Base-by-base conservation (phyloP, 1,140 invertebrate species). In the Meloidogyne floridensis region DNA sequence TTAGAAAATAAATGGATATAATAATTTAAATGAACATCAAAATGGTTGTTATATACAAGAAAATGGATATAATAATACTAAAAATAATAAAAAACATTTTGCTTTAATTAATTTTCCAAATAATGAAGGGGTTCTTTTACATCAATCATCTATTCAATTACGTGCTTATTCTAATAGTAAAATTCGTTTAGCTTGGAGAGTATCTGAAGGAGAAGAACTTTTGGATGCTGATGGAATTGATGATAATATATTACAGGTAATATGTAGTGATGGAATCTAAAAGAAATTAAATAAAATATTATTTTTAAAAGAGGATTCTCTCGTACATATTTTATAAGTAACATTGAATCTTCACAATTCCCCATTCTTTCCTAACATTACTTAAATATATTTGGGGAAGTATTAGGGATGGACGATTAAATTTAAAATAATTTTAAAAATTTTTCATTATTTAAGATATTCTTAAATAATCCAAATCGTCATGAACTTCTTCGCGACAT, bases 61-160 rank as follows among this genome's bases (percentile, higher is more conserved):
- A n/a, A 69, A 42, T 77, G 10, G 7, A 13, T 9, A 4, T 6
- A 11, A 5, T 42, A 20, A 72, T 5, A 11, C 0, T 42, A 20
- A 72, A 65, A n/a, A 72, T 72, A 43, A 56, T 2, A n/a, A 54
- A 7, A 82, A 73, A 53, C 42, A 87, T 65, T 80, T 51, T 53
- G 84, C 86, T 15, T 20, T 85, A n/a, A 84, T 85, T 56, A 85
- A 85, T 56, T 85, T 87, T 59, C 84, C 84, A 8, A 83, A 87
- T 59, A 70, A 54, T 18, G 84, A 85, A 76, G 84, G 84, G 9
- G 75, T 85, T 47, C 74, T 85, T 56, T 69, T 85, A n/a, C 84
- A 85, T 59, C 84, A 85, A 72, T 72, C 82, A 15, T 81, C 53
- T 43, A 86, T 85, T 70, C n/a, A 20, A 15, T 53, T 53, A 69